Conservation (phyloP, 1,140 invertebrate species). For the Cyrtorhinus lividipennis region DNA sequence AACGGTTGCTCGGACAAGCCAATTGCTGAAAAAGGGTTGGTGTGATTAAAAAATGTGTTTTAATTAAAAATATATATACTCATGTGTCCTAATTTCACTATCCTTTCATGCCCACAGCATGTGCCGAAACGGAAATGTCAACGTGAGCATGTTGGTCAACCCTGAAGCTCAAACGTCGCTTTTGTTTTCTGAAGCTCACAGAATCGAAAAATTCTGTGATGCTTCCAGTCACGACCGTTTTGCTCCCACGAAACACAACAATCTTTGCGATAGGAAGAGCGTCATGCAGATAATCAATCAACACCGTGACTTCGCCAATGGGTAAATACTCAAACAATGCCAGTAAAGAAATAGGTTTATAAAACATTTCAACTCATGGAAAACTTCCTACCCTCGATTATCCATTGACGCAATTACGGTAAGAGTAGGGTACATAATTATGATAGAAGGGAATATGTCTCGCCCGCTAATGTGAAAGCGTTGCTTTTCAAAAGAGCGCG, state of each 20-base stretch:
- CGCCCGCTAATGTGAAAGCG: no score
- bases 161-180: constrained; percentile 37
- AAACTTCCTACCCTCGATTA: no score
- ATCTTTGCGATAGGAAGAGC: constrained; percentile 42
- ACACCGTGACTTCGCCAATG: constrained; percentile 40
- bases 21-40: constrained; percentile 34
- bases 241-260: constrained; percentile 53
- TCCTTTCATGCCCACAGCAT: no score
- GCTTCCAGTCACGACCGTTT: constrained; percentile 40
- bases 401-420: no score
- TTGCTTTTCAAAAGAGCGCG: no score
- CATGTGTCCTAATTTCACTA: no score
- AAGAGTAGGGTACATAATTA: no score
- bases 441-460: no score
- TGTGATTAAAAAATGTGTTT: no score
- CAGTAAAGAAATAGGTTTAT: no score
- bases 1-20: constrained; percentile 36
- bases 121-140: constrained; percentile 27
- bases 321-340: constrained; percentile 25
- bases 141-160: constrained; percentile 31
- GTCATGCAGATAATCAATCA: constrained; percentile 43
- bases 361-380: no score
- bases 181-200: constrained; percentile 35
- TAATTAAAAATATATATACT: no score
- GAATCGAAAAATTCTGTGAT: constrained; percentile 44